These are phyloP conservation scores for Phalanger gymnotis DNA, from an alignment of 2,797 vertebrate genomes.

Conservation along the genomic window DNA sequence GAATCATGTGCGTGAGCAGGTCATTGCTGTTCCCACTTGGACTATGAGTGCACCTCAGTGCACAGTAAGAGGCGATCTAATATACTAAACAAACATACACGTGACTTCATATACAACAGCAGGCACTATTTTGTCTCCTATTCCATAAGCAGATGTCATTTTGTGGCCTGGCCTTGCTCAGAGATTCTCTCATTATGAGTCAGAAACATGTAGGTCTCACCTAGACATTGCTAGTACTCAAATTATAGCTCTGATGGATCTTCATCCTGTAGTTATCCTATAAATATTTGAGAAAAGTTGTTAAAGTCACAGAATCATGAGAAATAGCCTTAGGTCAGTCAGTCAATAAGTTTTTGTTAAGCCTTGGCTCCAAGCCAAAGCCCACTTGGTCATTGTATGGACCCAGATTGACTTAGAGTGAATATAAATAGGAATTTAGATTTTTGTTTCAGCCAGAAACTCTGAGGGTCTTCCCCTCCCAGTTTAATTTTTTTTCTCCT, in stretches of 20 bases:
- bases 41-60: neutral
- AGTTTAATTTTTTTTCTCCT: too few species aligned
- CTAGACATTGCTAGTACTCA: neutral
- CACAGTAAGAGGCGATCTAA: neutral
- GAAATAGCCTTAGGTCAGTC: neutral
- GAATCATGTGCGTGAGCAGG: neutral
- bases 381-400: too few species aligned
- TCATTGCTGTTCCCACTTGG: neutral
- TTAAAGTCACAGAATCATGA: neutral
- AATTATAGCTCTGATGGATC: neutral
- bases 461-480: too few species aligned
- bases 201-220: neutral
- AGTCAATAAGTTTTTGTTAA: neutral
- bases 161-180: neutral
- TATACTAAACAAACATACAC: neutral
- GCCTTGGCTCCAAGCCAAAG: too few species aligned
- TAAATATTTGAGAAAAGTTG: neutral
- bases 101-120: neutral
- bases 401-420: too few species aligned
- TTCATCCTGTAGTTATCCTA: neutral
- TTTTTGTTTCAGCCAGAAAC: too few species aligned
- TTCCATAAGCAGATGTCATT: neutral
- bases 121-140: too few species aligned
- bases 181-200: neutral
- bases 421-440: too few species aligned